phyloP scores from a whole-genome alignment of 2,888 invertebrate species.

The Coleophora flavipennella region DNA sequence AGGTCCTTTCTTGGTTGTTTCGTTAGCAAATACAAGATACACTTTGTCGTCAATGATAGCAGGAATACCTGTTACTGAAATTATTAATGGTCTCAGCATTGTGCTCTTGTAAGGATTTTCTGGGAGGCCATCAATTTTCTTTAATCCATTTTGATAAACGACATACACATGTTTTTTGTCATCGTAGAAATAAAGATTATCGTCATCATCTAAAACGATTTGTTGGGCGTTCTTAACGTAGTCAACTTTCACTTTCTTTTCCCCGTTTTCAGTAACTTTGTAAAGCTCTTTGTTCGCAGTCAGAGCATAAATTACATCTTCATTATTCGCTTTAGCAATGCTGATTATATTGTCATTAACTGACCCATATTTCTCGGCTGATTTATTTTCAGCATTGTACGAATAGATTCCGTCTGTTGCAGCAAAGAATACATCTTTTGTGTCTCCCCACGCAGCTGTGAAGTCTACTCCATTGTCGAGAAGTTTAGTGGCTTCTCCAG shows the following conservation, averaged over 20 bases:
- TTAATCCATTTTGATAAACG: slow-evolving; percentile 23
- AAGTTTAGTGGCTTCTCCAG: slow-evolving; percentile 22
- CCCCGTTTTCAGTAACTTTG: slow-evolving; percentile 42
- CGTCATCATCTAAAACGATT: slow-evolving; percentile 36
- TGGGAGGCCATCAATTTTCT: slow-evolving; percentile 38
- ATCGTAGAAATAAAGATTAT: slow-evolving; percentile 41
- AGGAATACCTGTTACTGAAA: slow-evolving; percentile 28
- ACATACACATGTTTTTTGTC: slow-evolving; percentile 33
- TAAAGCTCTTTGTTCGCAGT: slow-evolving; percentile 36
- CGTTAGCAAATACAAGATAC: slow-evolving; percentile 33
- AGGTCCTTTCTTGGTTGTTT: slow-evolving; percentile 23
- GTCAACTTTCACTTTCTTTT: slow-evolving; percentile 31
- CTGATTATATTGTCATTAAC: slow-evolving; percentile 33
- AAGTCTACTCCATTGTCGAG: slow-evolving; percentile 32
- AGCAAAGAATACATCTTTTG: slow-evolving; percentile 30
- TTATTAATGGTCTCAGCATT: slow-evolving; percentile 35
- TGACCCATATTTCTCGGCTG: slow-evolving; percentile 37
- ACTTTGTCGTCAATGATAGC: slow-evolving; percentile 27
- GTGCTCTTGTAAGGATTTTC: slow-evolving; percentile 20
- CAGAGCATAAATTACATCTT: slow-evolving; percentile 35
- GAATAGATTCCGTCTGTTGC: slow-evolving; percentile 37
- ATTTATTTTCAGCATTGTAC: slow-evolving; percentile 23
- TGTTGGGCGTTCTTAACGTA: slow-evolving; percentile 33
- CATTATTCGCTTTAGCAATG: slow-evolving; percentile 30
- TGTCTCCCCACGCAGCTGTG: slow-evolving; percentile 25